Evolutionary conservation across 2,797 vertebrate genomes (phyloP).

Genomic region (Echeneis naucrates): DNA sequence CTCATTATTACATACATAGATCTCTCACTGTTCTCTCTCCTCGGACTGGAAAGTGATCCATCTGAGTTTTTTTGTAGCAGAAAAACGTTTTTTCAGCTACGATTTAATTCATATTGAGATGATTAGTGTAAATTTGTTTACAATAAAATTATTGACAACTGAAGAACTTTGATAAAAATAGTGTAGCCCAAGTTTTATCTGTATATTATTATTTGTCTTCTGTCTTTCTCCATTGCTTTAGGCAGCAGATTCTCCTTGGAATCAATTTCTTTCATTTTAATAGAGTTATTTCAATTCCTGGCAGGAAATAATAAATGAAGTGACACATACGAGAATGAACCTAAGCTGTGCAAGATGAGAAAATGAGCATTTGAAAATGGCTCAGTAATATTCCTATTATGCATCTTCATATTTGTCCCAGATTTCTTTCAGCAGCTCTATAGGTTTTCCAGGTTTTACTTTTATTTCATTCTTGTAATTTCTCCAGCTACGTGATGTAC

Average conservation of each 20-base stretch:
- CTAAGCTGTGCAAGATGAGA: not conserved
- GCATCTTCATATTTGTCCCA: conserved; percentile 38
- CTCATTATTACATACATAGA: no score
- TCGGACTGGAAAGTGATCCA: no score
- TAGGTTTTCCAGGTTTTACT: conserved; percentile 18
- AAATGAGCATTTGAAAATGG: conserved; percentile 7
- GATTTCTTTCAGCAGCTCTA: conserved; percentile 24
- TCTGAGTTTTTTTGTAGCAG: no score
- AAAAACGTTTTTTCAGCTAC: no score
- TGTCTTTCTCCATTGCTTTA: conserved; percentile 8
- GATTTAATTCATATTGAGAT: not conserved
- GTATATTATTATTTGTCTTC: not conserved
- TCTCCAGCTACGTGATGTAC: conserved; percentile 22
- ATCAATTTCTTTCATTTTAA: conserved; percentile 2
- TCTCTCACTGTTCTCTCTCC: no score
- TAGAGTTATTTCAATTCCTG: conserved; percentile 15
- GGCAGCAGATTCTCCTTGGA: not conserved
- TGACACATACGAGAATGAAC: not conserved
- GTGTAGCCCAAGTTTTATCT: not conserved
- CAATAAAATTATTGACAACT: conserved; percentile 1
- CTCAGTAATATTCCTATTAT: conserved; percentile 25
- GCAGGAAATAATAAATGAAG: conserved; percentile 21
- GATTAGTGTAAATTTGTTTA: not conserved
- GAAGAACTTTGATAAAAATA: not conserved
- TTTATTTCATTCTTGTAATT: conserved; percentile 47